Base-by-base conservation (phyloP, 2,888 invertebrate species). In the Eumerus sabulonum region DNA sequence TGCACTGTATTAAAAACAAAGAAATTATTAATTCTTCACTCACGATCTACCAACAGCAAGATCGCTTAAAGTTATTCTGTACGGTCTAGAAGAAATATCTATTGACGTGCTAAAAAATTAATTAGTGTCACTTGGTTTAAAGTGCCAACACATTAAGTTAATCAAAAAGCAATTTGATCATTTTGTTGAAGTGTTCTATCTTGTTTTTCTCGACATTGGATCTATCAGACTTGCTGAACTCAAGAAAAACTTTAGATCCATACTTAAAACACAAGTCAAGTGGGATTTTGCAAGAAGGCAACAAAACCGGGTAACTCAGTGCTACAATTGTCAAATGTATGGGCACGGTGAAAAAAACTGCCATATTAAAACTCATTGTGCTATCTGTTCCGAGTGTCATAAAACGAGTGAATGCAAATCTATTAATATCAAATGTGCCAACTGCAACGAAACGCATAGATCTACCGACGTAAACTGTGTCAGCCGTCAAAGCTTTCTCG, bases 251-350 rank as follows among this genome's bases (percentile, higher is more conserved):
- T 36, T 36, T 36, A 36, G n/a, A 17, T 45, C 35, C 1, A 4
- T 59, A 0, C 47, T 60, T 18, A 60, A 48, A 60, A 60, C 60
- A 7, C 60, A 60, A 48, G 60, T 48, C 1, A 38, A 48, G 12
- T 48, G 60, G 60, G 60, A 48, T 35, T 60, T 60, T n/a, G 38
- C 56, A 18, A 51, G 35, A 19, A 9, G 2, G 53, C 54, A 16
- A 38, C 16, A 54, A 35, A n/a, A 17, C 40, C 17, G 47, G 47
- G 1, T 7, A n/a, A n/a, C n/a, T n/a, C n/a, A n/a, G n/a, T n/a
- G n/a, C n/a, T n/a, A n/a, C n/a, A n/a, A n/a, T n/a, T n/a, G n/a
- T n/a, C n/a, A n/a, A n/a, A n/a, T n/a, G n/a, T n/a, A n/a, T n/a
- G n/a, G n/a, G n/a, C n/a, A 17, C 12, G 47, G 47, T 16, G 47